phyloP scores from a whole-genome alignment of 2,113 vertebrate genomes.

The Rhinoptilus africanus region DNA sequence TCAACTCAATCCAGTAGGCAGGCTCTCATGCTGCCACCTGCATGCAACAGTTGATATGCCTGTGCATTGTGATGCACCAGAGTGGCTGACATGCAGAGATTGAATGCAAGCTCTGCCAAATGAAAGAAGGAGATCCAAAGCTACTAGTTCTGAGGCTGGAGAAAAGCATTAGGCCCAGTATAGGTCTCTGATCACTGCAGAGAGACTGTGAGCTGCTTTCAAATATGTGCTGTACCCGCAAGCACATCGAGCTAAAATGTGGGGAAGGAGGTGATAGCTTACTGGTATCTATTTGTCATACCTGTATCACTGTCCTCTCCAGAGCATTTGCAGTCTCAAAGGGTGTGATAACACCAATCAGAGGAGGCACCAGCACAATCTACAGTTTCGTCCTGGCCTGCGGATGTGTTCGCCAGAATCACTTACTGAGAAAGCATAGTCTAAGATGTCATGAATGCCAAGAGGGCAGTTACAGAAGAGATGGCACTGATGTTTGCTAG shows the following conservation, averaged over 20 bases:
- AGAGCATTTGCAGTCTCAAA: neutral
- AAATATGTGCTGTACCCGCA: neutral
- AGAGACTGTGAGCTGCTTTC: neutral
- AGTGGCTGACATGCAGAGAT: neutral
- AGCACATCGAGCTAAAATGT: neutral
- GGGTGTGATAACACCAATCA: neutral
- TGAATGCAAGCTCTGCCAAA: neutral
- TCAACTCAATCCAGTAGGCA: neutral
- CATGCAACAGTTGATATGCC: accelerated
- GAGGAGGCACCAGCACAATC: neutral
- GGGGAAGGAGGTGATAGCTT: neutral
- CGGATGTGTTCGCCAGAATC: neutral
- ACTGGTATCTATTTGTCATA: neutral
- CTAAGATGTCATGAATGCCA: neutral
- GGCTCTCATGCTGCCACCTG: neutral
- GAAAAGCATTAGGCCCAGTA: neutral
- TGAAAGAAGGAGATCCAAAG: neutral
- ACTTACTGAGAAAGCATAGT: neutral
- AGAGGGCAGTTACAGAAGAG: neutral
- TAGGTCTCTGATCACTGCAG: neutral
- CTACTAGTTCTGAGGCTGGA: neutral
- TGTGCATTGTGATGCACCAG: neutral
- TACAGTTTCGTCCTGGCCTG: neutral
- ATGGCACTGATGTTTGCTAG: neutral
- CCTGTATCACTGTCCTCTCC: neutral